phyloP scores from a whole-genome alignment of 2,113 vertebrate species.

The Athene noctua region DNA sequence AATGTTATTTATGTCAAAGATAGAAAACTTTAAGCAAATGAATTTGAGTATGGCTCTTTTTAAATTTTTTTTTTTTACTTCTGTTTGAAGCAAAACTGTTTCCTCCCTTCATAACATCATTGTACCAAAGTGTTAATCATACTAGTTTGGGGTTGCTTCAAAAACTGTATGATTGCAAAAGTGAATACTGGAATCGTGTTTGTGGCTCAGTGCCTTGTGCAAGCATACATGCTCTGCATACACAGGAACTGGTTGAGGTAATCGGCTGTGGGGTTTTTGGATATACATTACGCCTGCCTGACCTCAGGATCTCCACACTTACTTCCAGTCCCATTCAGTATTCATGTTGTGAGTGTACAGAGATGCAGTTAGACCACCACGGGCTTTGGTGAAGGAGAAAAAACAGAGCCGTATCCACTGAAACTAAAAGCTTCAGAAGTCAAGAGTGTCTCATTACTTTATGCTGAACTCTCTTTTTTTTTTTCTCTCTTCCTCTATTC shows the following conservation, averaged over 20 bases:
- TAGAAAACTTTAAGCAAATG: not conserved
- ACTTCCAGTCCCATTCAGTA: not conserved
- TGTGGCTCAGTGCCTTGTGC: not conserved
- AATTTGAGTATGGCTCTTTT: not conserved
- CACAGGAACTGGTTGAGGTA: not conserved
- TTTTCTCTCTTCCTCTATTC: not conserved
- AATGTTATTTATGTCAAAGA: not conserved
- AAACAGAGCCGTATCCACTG: not conserved
- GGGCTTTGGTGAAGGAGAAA: not conserved
- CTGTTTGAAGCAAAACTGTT: not conserved
- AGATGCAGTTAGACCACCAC: not conserved
- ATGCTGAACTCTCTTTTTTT: not conserved
- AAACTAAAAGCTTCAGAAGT: not conserved
- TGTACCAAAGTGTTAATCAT: not conserved
- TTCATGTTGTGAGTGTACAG: not conserved
- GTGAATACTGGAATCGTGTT: not conserved
- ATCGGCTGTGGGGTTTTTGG: fast-evolving
- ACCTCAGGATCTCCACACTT: fast-evolving
- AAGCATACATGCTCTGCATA: not conserved
- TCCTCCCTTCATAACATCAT: not conserved
- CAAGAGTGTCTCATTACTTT: not conserved
- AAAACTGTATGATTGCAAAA: not conserved
- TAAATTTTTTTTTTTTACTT: not conserved
- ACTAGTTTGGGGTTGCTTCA: not conserved
- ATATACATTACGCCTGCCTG: not conserved